Percentiles rank a stretch among this genome's conserved stretches.
phyloP scores from a whole-genome alignment of 1,140 invertebrate species.

The Megathymus violae region DNA sequence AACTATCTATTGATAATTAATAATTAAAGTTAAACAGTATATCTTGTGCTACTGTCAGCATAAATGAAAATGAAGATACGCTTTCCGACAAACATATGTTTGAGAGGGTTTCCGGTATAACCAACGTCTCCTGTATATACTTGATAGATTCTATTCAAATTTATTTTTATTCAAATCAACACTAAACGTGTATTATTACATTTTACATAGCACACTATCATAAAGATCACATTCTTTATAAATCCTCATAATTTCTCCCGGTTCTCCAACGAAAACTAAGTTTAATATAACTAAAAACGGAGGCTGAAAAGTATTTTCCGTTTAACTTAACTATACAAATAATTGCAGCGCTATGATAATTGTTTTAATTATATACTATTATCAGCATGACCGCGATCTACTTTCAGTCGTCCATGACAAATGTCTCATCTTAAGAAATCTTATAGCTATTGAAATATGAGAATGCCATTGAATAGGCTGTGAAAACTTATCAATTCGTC shows the following conservation, averaged over 20 bases:
- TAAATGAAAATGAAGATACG: too few species aligned
- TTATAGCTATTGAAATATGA: not conserved
- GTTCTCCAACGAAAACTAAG: not conserved
- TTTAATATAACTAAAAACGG: not conserved
- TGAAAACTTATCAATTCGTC: not conserved
- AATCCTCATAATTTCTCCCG: not conserved
- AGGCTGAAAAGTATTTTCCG: not conserved
- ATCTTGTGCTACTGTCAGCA: too few species aligned
- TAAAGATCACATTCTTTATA: too few species aligned
- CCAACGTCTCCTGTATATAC: too few species aligned
- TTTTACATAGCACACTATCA: too few species aligned
- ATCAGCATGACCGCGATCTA: conserved; percentile 9
- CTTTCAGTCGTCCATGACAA: conserved; percentile 13
- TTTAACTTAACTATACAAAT: conserved; percentile 1
- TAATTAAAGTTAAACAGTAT: too few species aligned
- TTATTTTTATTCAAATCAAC: too few species aligned
- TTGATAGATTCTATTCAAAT: too few species aligned
- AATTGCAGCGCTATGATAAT: not conserved
- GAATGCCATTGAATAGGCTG: not conserved
- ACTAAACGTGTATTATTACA: too few species aligned
- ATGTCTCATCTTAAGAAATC: conserved; percentile 11
- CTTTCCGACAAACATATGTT: too few species aligned
- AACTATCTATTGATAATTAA: too few species aligned
- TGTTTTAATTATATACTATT: conserved; percentile 10
- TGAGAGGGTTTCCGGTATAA: too few species aligned